Evolutionary conservation across 2,797 vertebrate species (phyloP).

Genomic region (Ara ararauna): DNA sequence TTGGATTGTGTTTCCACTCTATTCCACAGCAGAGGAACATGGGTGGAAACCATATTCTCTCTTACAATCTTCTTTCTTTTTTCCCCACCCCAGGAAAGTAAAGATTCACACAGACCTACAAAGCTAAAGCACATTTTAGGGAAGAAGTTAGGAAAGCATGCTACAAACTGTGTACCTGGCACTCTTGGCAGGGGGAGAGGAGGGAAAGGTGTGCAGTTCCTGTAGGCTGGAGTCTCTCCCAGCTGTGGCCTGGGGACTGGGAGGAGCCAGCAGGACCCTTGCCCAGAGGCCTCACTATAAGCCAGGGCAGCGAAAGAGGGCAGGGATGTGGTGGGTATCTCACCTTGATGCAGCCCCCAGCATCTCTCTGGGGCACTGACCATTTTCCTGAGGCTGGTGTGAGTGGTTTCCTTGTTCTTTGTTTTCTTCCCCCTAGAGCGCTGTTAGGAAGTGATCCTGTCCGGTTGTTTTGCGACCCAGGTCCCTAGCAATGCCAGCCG

Average conservation of each 20-base stretch:
- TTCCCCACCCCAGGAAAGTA: neutral
- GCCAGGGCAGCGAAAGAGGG: rapidly evolving
- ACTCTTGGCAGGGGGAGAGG: neutral
- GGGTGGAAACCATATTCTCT: neutral
- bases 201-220: neutral
- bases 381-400: neutral
- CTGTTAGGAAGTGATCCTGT: neutral
- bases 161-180: neutral
- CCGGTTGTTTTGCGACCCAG: rapidly evolving
- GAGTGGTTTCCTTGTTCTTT: neutral
- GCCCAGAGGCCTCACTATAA: neutral
- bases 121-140: neutral
- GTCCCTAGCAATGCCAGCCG: neutral
- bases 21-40: neutral
- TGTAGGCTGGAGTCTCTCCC: neutral
- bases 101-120: neutral
- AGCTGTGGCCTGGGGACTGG: neutral
- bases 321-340: neutral
- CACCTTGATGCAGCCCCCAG: neutral
- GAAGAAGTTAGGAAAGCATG: neutral
- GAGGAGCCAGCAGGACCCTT: neutral
- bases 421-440: rapidly evolving
- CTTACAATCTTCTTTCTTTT: neutral
- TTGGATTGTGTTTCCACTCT: neutral
- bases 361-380: neutral